These are phyloP conservation scores for Pteruthius melanotis DNA, from an alignment of 2,113 vertebrate species.

Conservation along the genomic window DNA sequence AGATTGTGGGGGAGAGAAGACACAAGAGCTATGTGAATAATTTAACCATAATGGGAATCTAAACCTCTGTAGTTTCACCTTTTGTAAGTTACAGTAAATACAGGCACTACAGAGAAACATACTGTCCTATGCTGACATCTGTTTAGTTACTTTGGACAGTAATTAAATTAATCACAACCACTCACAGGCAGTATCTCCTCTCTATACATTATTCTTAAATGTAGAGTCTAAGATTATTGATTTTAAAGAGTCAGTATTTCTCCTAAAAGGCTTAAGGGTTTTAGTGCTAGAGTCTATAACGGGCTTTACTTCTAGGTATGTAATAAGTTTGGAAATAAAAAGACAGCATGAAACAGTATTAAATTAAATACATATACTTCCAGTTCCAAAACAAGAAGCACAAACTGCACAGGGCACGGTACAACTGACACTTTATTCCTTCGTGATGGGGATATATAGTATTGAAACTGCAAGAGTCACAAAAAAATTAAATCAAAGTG, in stretches of 20 bases:
- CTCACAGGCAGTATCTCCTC: background rate
- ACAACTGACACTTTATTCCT: slow-evolving; percentile 78
- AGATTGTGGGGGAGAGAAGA: background rate
- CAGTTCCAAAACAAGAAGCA: slow-evolving; percentile 36
- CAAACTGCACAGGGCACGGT: slow-evolving; percentile 11
- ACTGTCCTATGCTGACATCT: background rate
- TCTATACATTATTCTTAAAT: background rate
- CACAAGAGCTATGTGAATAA: background rate
- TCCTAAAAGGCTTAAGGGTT: background rate
- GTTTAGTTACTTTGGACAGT: background rate
- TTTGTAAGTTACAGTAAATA: background rate
- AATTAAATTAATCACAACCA: background rate
- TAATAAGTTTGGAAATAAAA: background rate
- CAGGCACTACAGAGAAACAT: background rate
- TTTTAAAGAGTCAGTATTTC: background rate
- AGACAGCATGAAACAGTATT: background rate
- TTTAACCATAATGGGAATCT: background rate
- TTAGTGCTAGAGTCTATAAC: background rate
- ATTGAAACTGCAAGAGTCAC: slow-evolving; percentile 60
- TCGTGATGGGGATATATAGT: slow-evolving; percentile 55
- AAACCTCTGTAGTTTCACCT: background rate
- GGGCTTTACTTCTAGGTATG: background rate
- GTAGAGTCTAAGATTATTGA: background rate
- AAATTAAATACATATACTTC: background rate
- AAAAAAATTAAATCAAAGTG: slow-evolving; percentile 43